These are phyloP conservation scores for Pelecanus crispus DNA, from an alignment of 2,113 vertebrate species.

Conservation along the genomic window DNA sequence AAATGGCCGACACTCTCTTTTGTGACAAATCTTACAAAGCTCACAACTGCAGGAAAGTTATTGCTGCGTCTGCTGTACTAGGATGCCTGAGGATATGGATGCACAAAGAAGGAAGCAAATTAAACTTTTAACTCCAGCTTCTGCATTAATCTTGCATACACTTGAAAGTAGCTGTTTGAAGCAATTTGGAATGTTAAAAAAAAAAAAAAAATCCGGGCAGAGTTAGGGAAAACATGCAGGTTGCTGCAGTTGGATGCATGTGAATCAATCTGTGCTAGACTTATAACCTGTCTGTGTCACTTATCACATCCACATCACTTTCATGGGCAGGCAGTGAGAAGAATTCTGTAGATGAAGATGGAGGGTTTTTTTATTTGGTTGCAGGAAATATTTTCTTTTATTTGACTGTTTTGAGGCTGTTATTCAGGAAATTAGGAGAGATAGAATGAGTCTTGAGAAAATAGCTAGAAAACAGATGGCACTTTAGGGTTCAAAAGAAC, in stretches of 20 bases:
- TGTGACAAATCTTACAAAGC: background rate
- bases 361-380: background rate
- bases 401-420: background rate
- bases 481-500: background rate
- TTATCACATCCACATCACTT: accelerated
- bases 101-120: background rate
- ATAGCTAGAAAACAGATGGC: slow-evolving; percentile 19
- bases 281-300: background rate
- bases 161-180: background rate
- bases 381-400: background rate
- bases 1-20: background rate
- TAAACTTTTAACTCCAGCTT: background rate
- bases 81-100: background rate
- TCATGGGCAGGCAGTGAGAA: background rate
- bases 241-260: background rate
- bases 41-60: background rate
- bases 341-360: background rate
- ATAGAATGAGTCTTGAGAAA: background rate
- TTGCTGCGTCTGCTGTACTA: background rate
- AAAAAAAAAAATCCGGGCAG: background rate
- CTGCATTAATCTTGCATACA: background rate
- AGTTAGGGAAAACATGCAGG: background rate
- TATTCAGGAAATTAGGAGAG: background rate
- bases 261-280: background rate
- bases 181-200: background rate